Evolutionary conservation across 2,113 vertebrate species (phyloP).

Genomic region (Nesospiza acunhae): DNA sequence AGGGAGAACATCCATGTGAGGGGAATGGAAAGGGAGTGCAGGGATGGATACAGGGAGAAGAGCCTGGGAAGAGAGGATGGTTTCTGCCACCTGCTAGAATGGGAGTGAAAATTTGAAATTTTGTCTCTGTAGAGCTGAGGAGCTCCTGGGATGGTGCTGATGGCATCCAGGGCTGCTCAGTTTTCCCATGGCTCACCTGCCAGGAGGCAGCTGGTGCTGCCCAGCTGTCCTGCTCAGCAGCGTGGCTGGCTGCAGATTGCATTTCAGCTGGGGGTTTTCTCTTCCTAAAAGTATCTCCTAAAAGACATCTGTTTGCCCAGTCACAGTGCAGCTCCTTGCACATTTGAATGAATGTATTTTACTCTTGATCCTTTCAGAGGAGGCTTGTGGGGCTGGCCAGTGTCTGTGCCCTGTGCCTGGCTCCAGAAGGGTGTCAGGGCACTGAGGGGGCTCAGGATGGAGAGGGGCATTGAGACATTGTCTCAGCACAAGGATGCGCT

Average conservation of each 20-base stretch:
- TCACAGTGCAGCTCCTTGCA: background rate
- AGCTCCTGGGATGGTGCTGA: background rate
- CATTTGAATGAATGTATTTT: accelerated
- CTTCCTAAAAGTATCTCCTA: background rate
- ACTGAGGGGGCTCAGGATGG: accelerated
- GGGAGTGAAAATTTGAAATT: background rate
- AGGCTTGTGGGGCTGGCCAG: background rate
- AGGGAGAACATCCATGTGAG: background rate
- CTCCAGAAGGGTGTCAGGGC: background rate
- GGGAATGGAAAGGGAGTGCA: accelerated
- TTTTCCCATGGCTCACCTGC: background rate
- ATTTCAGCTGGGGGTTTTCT: background rate
- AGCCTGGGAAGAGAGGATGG: background rate
- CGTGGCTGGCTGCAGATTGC: background rate
- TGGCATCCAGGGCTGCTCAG: background rate
- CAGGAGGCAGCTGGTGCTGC: background rate
- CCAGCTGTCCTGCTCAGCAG: background rate
- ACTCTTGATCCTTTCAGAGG: background rate
- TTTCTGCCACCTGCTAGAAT: background rate
- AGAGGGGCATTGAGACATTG: background rate
- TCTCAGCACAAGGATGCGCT: background rate
- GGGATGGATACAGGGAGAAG: background rate
- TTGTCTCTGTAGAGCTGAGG: background rate
- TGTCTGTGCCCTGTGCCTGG: background rate
- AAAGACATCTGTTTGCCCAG: background rate